These are phyloP conservation scores for Syrista parreyssii DNA, from an alignment of 2,888 invertebrate species.

Conservation along the genomic window DNA sequence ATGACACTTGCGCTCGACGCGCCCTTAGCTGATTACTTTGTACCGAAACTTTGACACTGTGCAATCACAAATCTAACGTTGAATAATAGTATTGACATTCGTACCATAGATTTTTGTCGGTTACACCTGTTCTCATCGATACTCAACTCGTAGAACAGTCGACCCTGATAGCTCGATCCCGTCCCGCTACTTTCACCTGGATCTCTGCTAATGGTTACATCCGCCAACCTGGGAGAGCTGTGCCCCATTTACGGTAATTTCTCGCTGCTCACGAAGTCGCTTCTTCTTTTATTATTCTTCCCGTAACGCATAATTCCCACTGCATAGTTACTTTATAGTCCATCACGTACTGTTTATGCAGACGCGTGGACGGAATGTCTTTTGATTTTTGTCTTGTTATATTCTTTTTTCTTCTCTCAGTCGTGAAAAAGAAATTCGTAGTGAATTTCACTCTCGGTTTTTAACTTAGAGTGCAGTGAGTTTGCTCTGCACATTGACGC, in stretches of 20 bases:
- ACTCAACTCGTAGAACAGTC: constrained; percentile 21
- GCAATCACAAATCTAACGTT: neutral
- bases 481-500: no score
- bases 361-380: no score
- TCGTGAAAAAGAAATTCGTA: no score
- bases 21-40: neutral
- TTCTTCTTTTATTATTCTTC: constrained; percentile 2
- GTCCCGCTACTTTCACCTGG: constrained; percentile 57
- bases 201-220: constrained; percentile 55
- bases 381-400: no score
- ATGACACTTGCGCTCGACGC: neutral
- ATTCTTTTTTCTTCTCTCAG: no score
- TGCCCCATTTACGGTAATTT: constrained; percentile 51
- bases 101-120: neutral
- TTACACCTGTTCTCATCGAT: constrained; percentile 34
- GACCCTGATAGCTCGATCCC: constrained; percentile 38
- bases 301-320: neutral
- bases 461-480: no score
- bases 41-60: neutral
- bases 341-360: no score
- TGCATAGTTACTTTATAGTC: neutral
- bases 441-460: no score
- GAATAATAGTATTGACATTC: constrained; percentile 1
- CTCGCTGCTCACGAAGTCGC: constrained; percentile 11
- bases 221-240: constrained; percentile 56